phyloP scores from a whole-genome alignment of 2,797 vertebrate species.

The Cuniculus paca region DNA sequence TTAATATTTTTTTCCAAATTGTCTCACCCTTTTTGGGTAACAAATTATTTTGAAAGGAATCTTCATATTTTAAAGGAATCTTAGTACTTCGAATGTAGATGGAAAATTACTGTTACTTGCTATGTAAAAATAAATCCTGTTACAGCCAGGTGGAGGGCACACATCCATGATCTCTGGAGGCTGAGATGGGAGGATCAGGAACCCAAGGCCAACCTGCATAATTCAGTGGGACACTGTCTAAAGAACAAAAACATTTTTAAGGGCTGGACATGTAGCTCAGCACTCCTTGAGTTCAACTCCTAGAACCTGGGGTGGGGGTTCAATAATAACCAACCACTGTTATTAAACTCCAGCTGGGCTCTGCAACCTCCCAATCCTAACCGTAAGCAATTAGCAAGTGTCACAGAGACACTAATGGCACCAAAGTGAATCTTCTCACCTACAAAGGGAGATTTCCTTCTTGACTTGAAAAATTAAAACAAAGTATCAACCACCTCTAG shows the following conservation, averaged over 20 bases:
- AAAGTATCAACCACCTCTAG: neutral
- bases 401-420: neutral
- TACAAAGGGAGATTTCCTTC: neutral
- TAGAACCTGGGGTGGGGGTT: neutral
- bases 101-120: neutral
- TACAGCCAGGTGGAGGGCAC: neutral
- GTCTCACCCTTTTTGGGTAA: neutral
- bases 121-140: conserved; percentile 21
- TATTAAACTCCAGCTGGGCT: conserved; percentile 9
- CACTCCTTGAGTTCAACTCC: neutral
- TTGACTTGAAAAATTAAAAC: neutral
- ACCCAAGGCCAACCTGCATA: neutral
- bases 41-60: conserved; percentile 40
- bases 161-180: neutral
- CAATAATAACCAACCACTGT: neutral
- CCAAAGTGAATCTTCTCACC: neutral
- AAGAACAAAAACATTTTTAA: neutral
- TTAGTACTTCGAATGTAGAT: neutral
- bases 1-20: conserved; percentile 36
- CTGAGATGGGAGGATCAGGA: neutral
- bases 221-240: neutral
- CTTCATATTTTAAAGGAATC: conserved; percentile 26
- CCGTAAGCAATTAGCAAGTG: neutral
- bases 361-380: neutral
- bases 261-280: neutral